Percentiles rank a stretch among this genome's conserved stretches.
phyloP scores from a whole-genome alignment of 2,113 vertebrate genomes.

The Martes martes region DNA sequence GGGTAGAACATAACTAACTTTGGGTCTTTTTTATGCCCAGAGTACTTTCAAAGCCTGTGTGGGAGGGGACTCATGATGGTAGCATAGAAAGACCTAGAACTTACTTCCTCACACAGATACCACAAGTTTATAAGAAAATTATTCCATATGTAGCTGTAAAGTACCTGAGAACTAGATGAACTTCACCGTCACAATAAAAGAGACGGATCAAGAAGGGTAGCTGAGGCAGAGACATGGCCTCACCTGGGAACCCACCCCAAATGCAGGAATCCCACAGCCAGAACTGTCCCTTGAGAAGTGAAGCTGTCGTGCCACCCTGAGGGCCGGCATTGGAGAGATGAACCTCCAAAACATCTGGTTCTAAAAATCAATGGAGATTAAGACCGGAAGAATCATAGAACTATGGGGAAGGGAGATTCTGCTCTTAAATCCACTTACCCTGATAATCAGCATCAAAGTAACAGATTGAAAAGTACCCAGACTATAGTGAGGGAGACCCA shows the following conservation, averaged over 20 bases:
- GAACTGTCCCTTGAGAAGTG: neutral
- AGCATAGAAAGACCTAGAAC: neutral
- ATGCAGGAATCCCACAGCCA: neutral
- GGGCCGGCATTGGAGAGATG: neutral
- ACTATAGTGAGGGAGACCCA: neutral
- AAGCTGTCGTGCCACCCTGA: neutral
- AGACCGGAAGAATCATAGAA: neutral
- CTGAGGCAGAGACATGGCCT: neutral
- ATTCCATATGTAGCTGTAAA: neutral
- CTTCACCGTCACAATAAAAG: neutral
- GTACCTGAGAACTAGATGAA: neutral
- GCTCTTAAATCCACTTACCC: neutral
- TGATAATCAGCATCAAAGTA: neutral
- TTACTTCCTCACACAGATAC: neutral
- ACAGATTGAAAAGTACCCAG: neutral
- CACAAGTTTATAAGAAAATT: neutral
- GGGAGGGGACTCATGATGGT: neutral
- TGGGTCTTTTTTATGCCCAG: neutral
- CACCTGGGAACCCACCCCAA: neutral
- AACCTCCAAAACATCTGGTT: neutral
- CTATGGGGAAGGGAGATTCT: neutral
- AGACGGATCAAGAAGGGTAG: neutral
- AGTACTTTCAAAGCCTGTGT: neutral
- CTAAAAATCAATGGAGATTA: neutral
- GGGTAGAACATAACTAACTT: neutral